These are phyloP conservation scores for Ichneumoninae sp. DNA, from an alignment of 2,888 invertebrate species.

Conservation along the genomic window DNA sequence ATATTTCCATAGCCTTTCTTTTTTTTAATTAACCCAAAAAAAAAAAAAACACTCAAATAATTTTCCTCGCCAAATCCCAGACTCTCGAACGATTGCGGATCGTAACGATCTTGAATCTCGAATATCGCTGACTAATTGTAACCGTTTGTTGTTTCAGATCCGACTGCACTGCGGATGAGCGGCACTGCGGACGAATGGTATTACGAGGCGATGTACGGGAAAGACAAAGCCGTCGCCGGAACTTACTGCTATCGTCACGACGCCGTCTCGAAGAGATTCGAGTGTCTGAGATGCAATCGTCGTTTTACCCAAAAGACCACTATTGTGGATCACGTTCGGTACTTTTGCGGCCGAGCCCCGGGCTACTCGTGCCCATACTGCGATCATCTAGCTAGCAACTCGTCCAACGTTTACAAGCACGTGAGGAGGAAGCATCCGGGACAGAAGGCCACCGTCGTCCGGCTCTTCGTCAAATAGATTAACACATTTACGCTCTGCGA, in stretches of 20 bases:
- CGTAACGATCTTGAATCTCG: background rate
- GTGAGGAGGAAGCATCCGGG: constrained; percentile 60
- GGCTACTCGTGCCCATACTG: constrained; percentile 71
- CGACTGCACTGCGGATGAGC: background rate
- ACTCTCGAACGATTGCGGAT: background rate
- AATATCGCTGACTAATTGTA: background rate
- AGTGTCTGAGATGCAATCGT: constrained; percentile 34
- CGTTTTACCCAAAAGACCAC: constrained; percentile 73
- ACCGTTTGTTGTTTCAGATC: constrained; percentile 42
- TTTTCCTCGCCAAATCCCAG: background rate
- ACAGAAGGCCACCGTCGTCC: constrained; percentile 54
- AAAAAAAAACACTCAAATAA: background rate
- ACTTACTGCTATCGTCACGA: constrained; percentile 32
- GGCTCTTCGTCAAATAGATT: constrained; percentile 32
- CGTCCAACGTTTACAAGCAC: constrained; percentile 61
- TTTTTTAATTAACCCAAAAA: background rate
- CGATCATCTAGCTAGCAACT: constrained; percentile 61
- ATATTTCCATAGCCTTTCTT: background rate
- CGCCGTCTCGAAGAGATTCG: constrained; percentile 34
- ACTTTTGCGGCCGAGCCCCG: constrained; percentile 74
- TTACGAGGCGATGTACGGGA: background rate
- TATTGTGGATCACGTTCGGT: constrained; percentile 76
- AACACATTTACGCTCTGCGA: constrained; percentile 3
- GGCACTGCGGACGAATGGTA: background rate
- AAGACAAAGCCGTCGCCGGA: constrained; percentile 14